Percentiles rank a stretch among this genome's conserved stretches.
phyloP scores from a whole-genome alignment of 2,888 invertebrate genomes.

The Leptothorax acervorum region DNA sequence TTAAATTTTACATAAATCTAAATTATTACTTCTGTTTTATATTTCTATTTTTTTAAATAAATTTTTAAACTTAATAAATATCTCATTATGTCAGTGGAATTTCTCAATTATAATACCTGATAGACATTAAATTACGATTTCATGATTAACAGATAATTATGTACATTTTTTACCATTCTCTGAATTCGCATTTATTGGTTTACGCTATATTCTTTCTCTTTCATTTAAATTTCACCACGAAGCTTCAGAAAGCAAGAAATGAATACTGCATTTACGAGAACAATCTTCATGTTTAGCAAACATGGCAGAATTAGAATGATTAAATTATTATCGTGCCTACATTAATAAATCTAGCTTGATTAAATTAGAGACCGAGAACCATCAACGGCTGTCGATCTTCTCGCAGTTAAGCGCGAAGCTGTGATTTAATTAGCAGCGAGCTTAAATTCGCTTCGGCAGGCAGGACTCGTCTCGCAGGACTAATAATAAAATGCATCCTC shows the following conservation, averaged over 20 bases:
- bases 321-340: background rate
- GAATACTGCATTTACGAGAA: background rate
- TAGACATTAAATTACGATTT: background rate
- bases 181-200: background rate
- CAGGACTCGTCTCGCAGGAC: background rate
- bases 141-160: background rate
- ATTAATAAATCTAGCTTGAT: background rate
- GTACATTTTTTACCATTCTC: background rate
- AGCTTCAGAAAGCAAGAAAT: background rate
- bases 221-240: background rate
- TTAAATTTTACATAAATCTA: background rate
- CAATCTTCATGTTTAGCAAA: background rate
- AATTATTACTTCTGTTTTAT: background rate
- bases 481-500: slow-evolving; percentile 44
- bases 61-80: background rate
- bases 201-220: background rate
- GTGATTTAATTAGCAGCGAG: slow-evolving; percentile 22
- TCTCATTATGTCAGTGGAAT: background rate
- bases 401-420: slow-evolving; percentile 22
- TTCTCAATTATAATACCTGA: background rate
- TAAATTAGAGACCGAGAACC: slow-evolving; percentile 15
- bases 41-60: background rate
- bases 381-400: slow-evolving; percentile 54
- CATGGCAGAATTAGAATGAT: background rate
- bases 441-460: slow-evolving; percentile 18